phyloP scores from a whole-genome alignment of 2,113 vertebrate species.

The Eira barbara region DNA sequence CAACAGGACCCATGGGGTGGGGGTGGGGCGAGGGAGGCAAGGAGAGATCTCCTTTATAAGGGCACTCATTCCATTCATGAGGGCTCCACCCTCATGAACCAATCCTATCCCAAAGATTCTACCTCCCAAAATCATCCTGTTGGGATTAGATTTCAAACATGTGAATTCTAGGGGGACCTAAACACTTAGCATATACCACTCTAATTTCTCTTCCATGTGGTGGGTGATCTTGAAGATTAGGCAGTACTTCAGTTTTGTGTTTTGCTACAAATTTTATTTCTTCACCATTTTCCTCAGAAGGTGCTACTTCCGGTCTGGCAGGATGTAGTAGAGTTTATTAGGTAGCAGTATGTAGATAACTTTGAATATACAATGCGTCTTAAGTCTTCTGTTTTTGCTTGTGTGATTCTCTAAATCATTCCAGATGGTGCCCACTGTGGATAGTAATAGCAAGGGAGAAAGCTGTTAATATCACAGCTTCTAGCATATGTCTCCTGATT shows the following conservation, averaged over 20 bases:
- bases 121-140: neutral
- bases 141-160: neutral
- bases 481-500: constrained; percentile 37
- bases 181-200: neutral
- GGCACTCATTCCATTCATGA: neutral
- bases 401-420: constrained; percentile 30
- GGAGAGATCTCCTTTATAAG: neutral
- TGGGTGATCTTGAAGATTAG: constrained; percentile 11
- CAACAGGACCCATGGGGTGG: neutral
- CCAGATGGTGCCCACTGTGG: constrained; percentile 36
- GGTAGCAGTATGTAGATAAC: neutral
- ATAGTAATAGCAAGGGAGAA: constrained; percentile 54
- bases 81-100: neutral
- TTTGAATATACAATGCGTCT: constrained; percentile 31
- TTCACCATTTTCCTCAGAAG: neutral
- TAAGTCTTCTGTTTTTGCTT: constrained; percentile 26
- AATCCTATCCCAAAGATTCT: neutral
- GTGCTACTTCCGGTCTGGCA: constrained; percentile 7
- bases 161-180: neutral
- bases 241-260: neutral
- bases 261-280: constrained; percentile 20
- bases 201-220: neutral
- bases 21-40: neutral
- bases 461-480: constrained; percentile 41
- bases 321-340: neutral